Base-by-base conservation (phyloP, 2,113 vertebrate genomes). In the Urocolius indicus region DNA sequence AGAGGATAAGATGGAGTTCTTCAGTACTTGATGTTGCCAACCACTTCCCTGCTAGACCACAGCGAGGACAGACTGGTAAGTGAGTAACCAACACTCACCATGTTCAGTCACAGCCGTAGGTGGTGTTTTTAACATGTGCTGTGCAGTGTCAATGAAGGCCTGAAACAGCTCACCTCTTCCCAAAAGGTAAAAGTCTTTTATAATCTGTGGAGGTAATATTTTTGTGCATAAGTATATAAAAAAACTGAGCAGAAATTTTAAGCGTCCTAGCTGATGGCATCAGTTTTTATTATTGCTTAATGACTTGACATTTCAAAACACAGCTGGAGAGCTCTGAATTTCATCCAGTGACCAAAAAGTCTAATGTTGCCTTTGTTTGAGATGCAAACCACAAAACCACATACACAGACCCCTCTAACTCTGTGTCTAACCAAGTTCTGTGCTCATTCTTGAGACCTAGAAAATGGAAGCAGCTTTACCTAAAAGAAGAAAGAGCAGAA, bases 151-250 rank as follows among this genome's bases (percentile, higher is more conserved):
- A 55, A 99, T 99, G 89, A 99, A 99, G 29, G 98, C 99, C 97
- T 99, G 99, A 95, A 99, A 99, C 65, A 99, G 98, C 94, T 99
- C 99, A 26, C 99, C 99, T 89, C 99, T 99, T 71, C 99, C 99
- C 98, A 99, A 89, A 93, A 99, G 95, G 90, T 99, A 99, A 86
- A 99, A 99, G 92, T 99, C 99, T 97, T 99, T 99, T 96, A 99
- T 99, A 88, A 99, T 99, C 99, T 99, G 96, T 94, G 63, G 88
- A 84, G 79, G 73, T 87, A 77, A 34, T 2, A 22, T 62, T 78
- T 75, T 58, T 62, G 4, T 52, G 63, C 16, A 6, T 87, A 45
- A 74, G 69, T 48, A 14, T 49, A 78, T 27, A 1, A 87, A 91
- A 91, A 71, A 93, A 45, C 20, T 16, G 19, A 91, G 52, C 54